phyloP scores from a whole-genome alignment of 2,113 vertebrate species.

The Kobus ellipsiprymnus region DNA sequence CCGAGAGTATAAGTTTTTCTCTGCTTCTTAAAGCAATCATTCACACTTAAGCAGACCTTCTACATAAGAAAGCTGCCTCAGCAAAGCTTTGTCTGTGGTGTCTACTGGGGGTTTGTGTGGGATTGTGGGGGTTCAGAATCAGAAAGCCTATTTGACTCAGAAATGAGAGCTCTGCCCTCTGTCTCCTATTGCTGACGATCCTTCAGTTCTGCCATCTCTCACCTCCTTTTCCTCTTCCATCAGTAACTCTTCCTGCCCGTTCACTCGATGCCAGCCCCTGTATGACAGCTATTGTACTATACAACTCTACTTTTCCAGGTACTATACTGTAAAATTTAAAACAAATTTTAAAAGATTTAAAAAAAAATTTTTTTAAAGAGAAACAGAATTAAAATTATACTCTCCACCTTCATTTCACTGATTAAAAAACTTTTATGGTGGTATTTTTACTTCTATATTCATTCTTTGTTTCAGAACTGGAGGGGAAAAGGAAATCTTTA shows the following conservation, averaged over 20 bases:
- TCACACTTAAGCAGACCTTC: neutral
- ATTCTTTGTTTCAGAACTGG: neutral
- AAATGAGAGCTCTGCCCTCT: neutral
- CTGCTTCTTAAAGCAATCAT: neutral
- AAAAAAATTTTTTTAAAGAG: neutral
- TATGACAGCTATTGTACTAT: neutral
- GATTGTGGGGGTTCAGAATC: neutral
- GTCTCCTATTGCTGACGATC: neutral
- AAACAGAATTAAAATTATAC: neutral
- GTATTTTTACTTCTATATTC: neutral
- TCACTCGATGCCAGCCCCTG: neutral
- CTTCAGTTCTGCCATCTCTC: neutral
- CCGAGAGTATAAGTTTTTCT: neutral
- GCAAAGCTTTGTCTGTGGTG: neutral
- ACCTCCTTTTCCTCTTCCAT: neutral
- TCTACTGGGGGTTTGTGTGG: too few relatives aligned
- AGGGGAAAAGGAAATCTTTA: neutral
- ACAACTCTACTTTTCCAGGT: neutral
- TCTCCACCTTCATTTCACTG: neutral
- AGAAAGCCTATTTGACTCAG: neutral
- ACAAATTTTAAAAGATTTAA: accelerated
- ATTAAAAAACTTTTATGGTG: neutral
- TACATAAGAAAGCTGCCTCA: neutral
- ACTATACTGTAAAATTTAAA: neutral
- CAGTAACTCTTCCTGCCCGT: neutral